These are phyloP conservation scores for Solen grandis DNA, from an alignment of 1,140 invertebrate genomes.

Conservation along the genomic window DNA sequence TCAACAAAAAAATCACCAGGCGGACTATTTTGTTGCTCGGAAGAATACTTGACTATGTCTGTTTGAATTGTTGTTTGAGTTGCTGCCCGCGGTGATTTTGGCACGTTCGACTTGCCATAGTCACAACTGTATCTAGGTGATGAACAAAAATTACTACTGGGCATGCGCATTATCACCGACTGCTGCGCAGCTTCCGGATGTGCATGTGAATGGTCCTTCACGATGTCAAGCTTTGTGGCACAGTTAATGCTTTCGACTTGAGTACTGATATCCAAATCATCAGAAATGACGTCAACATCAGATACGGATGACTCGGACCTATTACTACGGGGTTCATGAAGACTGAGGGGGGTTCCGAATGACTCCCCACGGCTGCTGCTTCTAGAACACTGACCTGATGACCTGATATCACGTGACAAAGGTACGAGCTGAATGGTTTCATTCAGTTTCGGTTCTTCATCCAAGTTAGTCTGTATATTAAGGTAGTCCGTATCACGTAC, in stretches of 20 bases:
- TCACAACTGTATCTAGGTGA: constrained; percentile 49
- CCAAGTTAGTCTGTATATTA: constrained; percentile 15
- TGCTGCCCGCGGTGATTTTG: constrained; percentile 49
- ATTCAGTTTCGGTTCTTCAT: constrained; percentile 50
- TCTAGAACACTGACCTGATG: constrained; percentile 70
- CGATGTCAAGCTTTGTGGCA: too few species aligned
- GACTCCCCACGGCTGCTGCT: constrained; percentile 72
- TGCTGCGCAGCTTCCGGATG: constrained; percentile 63
- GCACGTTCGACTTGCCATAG: constrained; percentile 40
- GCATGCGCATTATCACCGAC: constrained; percentile 75
- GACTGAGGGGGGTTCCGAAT: constrained; percentile 58
- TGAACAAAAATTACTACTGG: constrained; percentile 52
- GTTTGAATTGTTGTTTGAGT: constrained; percentile 14
- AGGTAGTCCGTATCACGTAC: constrained; percentile 69
- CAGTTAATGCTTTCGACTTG: constrained; percentile 30
- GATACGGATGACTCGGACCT: constrained; percentile 77
- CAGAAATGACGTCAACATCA: constrained; percentile 75
- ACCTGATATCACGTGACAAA: constrained; percentile 62
- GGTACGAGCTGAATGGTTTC: constrained; percentile 51
- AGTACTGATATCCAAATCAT: constrained; percentile 66
- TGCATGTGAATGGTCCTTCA: constrained; percentile 44
- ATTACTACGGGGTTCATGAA: constrained; percentile 72
- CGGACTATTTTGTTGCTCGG: constrained; percentile 44
- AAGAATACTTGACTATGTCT: constrained; percentile 45
- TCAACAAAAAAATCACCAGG: constrained; percentile 24